These are phyloP conservation scores for Caenorhabditis panamensis DNA, from an alignment of 2,888 invertebrate species.

Conservation along the genomic window DNA sequence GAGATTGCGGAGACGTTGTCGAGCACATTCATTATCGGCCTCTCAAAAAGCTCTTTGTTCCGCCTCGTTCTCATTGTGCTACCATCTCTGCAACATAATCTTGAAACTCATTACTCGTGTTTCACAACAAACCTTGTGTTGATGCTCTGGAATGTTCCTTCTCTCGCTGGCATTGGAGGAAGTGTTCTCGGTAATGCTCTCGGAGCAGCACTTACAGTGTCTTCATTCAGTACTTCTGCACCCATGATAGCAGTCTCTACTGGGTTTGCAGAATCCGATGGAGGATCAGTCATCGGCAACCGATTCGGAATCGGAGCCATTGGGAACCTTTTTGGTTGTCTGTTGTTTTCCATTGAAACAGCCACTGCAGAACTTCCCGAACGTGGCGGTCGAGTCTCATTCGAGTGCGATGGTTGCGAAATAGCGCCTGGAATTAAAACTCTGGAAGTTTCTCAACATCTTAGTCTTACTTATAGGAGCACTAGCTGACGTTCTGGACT, in stretches of 20 bases:
- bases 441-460: no score
- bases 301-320: constrained; percentile 38
- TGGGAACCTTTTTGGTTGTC: constrained; percentile 37
- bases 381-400: background rate
- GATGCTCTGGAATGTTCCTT: constrained; percentile 61
- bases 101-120: background rate
- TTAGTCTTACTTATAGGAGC: constrained; percentile 17
- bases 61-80: constrained; percentile 61
- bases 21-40: constrained; percentile 72
- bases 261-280: constrained; percentile 3
- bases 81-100: constrained; percentile 59
- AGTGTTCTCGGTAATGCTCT: constrained; percentile 47
- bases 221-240: background rate
- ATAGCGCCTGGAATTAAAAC: background rate
- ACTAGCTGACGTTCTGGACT: constrained; percentile 1
- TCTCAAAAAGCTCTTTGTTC: constrained; percentile 70
- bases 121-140: constrained; percentile 46
- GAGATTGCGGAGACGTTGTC: constrained; percentile 78
- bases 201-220: constrained; percentile 40
- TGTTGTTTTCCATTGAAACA: constrained; percentile 30
- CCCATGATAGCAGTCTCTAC: constrained; percentile 25
- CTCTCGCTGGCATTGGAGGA: constrained; percentile 60
- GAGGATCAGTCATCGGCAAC: constrained; percentile 29
- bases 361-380: constrained; percentile 10
- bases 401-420: background rate